Evolutionary conservation across 2,888 invertebrate species (phyloP), one percentile per base, ranked within the genome.

Genomic region (Lottia gigantea): DNA sequence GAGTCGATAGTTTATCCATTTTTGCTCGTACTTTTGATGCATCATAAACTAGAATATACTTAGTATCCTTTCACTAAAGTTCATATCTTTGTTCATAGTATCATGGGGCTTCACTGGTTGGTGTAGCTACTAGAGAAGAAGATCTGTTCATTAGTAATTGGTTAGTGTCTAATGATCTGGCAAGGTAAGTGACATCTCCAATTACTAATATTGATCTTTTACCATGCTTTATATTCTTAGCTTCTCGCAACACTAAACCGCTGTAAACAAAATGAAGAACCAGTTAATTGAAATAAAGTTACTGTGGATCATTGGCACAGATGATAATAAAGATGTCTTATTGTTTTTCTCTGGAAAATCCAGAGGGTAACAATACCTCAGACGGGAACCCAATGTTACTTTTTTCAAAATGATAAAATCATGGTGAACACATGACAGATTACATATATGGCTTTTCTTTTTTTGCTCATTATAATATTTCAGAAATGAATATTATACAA

Each of bases 401-500:
- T n/a, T n/a, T n/a, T n/a, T n/a, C n/a, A n/a, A n/a, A n/a, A n/a
- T n/a, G n/a, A n/a, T n/a, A n/a, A n/a, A n/a, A n/a, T n/a, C n/a
- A n/a, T n/a, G n/a, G n/a, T n/a, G n/a, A 31, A 64, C 40, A 25
- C 1, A 31, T 66, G 3, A 16, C 40, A 46, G 8, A 19, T 49
- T 40, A 49, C 0, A 55, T 49, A 14, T 40, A 66, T 8, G 7
- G 63, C 16, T 40, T 40, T 11, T 40, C 40, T 40, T 1, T 11
- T 8, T 40, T 6, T 40, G 40, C 1, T 11, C 40, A 3, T 31
- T 11, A 40, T 11, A 8, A 40, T 40, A 11, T 40, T 65, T 26
- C 66, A 79, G 95, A 86, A 92, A 94, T 72, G 91, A 92, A 7
- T 97, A 96, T 95, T 96, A 95, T 86, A 92, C 95, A 31, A 94